Conservation (phyloP, 2,113 vertebrate species). For the Mobula birostris region DNA sequence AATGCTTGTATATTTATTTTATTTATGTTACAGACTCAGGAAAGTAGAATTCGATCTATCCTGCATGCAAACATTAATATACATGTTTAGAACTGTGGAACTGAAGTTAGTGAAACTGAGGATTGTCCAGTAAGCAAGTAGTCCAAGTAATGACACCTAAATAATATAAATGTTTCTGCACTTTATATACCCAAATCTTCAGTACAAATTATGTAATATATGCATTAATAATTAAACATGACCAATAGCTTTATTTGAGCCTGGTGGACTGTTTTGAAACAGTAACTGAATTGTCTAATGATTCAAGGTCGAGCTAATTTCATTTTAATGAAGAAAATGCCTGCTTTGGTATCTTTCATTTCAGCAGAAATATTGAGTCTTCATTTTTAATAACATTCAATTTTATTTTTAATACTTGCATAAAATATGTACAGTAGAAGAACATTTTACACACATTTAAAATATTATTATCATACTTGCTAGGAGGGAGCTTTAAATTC, state of each 20-base stretch:
- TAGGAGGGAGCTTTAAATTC: slow-evolving; percentile 24
- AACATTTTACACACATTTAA: slow-evolving; percentile 26
- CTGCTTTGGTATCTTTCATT: slow-evolving; percentile 31
- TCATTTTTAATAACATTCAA: slow-evolving; percentile 36
- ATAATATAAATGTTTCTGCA: not conserved
- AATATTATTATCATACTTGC: slow-evolving; percentile 27
- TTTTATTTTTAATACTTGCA: slow-evolving; percentile 32
- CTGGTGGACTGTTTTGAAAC: slow-evolving; percentile 26
- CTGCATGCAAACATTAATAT: not conserved
- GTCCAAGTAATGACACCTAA: not conserved
- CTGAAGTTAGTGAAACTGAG: not conserved
- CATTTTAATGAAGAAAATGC: slow-evolving; percentile 34
- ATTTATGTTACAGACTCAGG: not conserved
- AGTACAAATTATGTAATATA: slow-evolving; percentile 11
- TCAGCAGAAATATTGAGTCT: slow-evolving; percentile 15
- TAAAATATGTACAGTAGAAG: slow-evolving; percentile 18
- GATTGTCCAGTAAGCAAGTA: not conserved
- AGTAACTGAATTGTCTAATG: slow-evolving; percentile 17
- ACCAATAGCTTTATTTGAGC: slow-evolving; percentile 31
- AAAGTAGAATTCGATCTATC: not conserved
- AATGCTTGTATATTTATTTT: not conserved
- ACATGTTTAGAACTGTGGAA: not conserved
- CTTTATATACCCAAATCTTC: not conserved
- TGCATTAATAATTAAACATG: slow-evolving; percentile 30
- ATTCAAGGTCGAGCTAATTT: slow-evolving; percentile 28